Conservation (phyloP, 1,140 invertebrate genomes). For the roundworm (Caenorhabditis elegans) region WBcel235 BX284605.5:10588001-10588500, state of each 20-base stretch:
- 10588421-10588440: too few species aligned
- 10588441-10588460: too few species aligned
- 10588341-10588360: too few species aligned
- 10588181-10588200: background rate
- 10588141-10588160: background rate
- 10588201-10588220: background rate
- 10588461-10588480: too few species aligned
- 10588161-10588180: background rate
- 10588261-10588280: too few species aligned
- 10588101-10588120: background rate
- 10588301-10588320: too few species aligned
- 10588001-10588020: background rate
- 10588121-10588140: background rate
- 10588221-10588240: background rate
- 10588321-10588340: too few species aligned
- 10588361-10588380: too few species aligned
- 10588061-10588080: background rate
- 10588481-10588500: too few species aligned
- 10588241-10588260: background rate
- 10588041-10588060: background rate
- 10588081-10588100: background rate
- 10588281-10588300: too few species aligned
- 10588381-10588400: too few species aligned
- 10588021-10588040: background rate
- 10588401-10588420: too few species aligned